phyloP scores from a whole-genome alignment of 1,140 invertebrate genomes.

The Trialeurodes vaporariorum region DNA sequence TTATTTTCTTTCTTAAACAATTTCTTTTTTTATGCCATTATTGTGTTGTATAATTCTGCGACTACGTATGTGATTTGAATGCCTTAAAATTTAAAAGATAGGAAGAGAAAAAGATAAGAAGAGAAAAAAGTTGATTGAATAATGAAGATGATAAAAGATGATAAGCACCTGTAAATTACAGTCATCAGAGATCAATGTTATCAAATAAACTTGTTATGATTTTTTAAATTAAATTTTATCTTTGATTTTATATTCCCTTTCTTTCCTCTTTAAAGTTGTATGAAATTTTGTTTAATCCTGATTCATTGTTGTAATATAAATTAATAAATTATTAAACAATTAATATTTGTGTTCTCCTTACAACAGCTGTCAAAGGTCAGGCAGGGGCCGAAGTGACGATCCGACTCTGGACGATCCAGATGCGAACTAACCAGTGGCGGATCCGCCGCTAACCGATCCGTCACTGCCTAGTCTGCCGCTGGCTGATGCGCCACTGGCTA shows the following conservation, averaged over 20 bases:
- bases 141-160: background rate
- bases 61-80: background rate
- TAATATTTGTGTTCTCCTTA: no score
- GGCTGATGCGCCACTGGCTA: no score
- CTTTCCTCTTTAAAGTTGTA: background rate
- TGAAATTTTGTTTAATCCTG: background rate
- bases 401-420: no score
- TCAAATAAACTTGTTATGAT: background rate
- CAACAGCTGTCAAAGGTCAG: no score
- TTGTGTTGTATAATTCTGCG: background rate
- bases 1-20: background rate
- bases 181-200: background rate
- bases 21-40: background rate
- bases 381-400: no score
- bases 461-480: no score
- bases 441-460: no score
- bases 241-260: background rate
- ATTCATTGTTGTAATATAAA: background rate
- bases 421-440: no score
- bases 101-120: no score
- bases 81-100: background rate
- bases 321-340: background rate
- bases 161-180: background rate
- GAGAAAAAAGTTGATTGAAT: background rate
- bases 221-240: background rate